Evolutionary conservation across 2,113 vertebrate genomes (phyloP).

Genomic region (Alethe castanea): DNA sequence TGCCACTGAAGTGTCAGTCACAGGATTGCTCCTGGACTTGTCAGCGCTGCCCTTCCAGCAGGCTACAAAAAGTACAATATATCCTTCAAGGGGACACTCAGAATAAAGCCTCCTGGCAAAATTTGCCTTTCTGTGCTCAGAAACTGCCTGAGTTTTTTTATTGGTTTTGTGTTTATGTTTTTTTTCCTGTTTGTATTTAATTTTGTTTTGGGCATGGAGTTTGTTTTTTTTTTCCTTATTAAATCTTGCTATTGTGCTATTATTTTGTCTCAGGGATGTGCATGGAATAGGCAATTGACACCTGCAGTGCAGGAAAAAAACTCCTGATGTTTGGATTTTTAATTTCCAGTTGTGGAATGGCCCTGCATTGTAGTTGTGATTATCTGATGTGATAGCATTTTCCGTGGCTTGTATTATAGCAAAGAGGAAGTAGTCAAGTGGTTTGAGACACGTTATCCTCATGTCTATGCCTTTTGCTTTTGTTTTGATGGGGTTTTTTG

Average conservation of each 20-base stretch:
- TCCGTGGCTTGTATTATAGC: neutral
- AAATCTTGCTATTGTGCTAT: neutral
- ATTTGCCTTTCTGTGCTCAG: neutral
- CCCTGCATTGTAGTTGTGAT: neutral
- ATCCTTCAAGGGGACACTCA: neutral
- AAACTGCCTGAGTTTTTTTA: neutral
- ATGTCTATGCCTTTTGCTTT: neutral
- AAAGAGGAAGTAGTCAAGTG: neutral
- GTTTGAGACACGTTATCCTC: neutral
- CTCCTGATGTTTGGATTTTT: neutral
- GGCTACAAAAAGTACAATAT: neutral
- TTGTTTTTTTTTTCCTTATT: no score
- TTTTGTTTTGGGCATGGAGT: neutral
- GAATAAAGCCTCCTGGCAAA: neutral
- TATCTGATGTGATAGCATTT: neutral
- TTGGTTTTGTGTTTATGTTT: neutral
- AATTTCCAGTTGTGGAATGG: neutral
- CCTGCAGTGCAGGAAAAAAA: neutral
- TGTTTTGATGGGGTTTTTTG: neutral
- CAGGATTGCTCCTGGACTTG: neutral
- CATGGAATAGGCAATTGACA: neutral
- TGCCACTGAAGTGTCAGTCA: neutral
- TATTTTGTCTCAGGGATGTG: neutral
- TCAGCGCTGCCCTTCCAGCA: neutral
- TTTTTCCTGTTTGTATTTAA: neutral